A percentile compares a stretch with the other conserved stretches of the same genome.
Evolutionary conservation across 35 echinoderm and acorn worm species (phyloP).

Genomic region (Diadema setosum): DNA sequence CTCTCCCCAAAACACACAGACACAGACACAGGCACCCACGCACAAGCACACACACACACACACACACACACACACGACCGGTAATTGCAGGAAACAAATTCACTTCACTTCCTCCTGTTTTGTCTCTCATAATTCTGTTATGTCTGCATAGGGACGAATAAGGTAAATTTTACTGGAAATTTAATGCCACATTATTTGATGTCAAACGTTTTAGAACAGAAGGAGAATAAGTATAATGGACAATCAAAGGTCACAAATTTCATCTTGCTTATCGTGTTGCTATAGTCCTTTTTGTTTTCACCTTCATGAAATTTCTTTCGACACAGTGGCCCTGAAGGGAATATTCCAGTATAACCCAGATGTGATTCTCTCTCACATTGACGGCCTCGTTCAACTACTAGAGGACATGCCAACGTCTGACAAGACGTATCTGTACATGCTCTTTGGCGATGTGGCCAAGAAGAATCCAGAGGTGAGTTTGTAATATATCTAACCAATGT

Average conservation of each 20-base stretch:
- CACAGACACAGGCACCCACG: too few species aligned
- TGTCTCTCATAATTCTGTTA: too few species aligned
- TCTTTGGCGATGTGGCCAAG: conserved; percentile 74
- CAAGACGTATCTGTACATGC: conserved; percentile 74
- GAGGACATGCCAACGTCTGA: conserved; percentile 65
- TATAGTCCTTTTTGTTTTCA: too few species aligned
- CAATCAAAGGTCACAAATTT: background rate
- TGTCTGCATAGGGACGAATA: too few species aligned
- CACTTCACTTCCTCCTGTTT: too few species aligned
- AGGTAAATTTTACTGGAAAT: too few species aligned
- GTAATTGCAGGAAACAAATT: too few species aligned
- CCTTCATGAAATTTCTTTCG: too few species aligned
- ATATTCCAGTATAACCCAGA: conserved; percentile 67
- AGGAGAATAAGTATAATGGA: background rate
- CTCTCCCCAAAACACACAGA: too few species aligned
- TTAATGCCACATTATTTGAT: background rate
- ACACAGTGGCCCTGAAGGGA: conserved; percentile 71
- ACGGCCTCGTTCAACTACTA: conserved; percentile 16
- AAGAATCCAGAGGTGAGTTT: conserved; percentile 63
- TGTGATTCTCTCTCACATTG: conserved; percentile 55
- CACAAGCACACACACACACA: too few species aligned
- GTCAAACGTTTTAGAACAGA: background rate
- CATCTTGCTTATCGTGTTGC: background rate
- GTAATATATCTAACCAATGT: too few species aligned
- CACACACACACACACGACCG: too few species aligned